Base-by-base conservation (phyloP, 2,113 vertebrate genomes). In the Phyllostomus hastatus region DNA sequence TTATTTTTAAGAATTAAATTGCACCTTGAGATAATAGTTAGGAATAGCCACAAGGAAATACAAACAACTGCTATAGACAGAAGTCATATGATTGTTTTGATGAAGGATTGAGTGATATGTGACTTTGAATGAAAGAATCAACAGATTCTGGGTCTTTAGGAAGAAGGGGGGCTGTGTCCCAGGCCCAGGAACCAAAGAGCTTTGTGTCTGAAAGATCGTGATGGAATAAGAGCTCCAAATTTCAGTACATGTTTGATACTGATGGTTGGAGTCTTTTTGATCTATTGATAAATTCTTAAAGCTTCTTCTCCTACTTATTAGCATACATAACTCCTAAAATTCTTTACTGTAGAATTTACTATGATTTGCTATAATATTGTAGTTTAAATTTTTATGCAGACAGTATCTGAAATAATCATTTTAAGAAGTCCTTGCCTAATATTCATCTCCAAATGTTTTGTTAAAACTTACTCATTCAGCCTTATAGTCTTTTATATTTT, bases 1-100 rank as follows among this genome's bases (percentile, higher is more conserved):
- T 92, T 94, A 87, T 20, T 52, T 50, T 90, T 84, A 81, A 92
- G n/a, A 96, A 94, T 61, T 70, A 67, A 91, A 87, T 70, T 69
- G n/a, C 28, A 46, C 43, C 93, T 72, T 79, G 43, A 93, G 20
- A 79, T 75, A 92, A 93, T 61, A 54, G 28, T 61, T 83, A 80
- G 5, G 8, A 93, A 54, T 76, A 92, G 31, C 26, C 50, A 54
- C 20, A 83, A 81, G 8, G 28, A 14, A 69, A 5, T 67, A 57
- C 12, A 87, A 83, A 88, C 73, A 28, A 95, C 79, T 80, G 22
- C 3, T 75, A n/a, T 57, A 73, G 46, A 82, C 2, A 54, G 64
- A 96, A 93, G 22, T 38, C 90, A 64, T 33, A 43, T 52, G 24
- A 31, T 26, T 93, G 4, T 83, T 88, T 24, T 93, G 57, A 90